Evolutionary conservation across 2,113 vertebrate species (phyloP), one percentile per base, ranked within the genome.

Genomic region (Pteruthius melanotis): DNA sequence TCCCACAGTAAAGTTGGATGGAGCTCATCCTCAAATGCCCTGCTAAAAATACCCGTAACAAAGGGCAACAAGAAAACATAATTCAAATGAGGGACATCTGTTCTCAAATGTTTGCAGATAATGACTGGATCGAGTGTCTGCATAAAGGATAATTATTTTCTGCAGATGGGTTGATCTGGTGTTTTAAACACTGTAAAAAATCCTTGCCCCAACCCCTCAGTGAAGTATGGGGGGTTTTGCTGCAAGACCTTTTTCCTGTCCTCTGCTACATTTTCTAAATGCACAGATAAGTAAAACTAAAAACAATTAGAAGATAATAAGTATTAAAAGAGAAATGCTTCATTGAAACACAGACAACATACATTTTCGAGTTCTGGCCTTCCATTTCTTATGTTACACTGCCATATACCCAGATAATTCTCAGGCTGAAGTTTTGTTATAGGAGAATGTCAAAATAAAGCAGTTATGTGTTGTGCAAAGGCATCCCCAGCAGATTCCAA

Each of bases 41-140:
- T 91, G 84, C 95, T 96, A 96, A 95, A 97, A 97, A 82, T 88
- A 93, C 63, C 69, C 56, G 33, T 91, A 90, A 96, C 96, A 97
- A 97, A 97, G 90, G 69, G 78, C 95, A 96, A 91, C 69, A 94
- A 95, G 95, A 96, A 97, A 96, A 92, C 92, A 91, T 95, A 96
- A 96, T 97, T 97, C 93, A 97, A 95, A 97, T 94, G 91, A 96
- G 88, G 94, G 97, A 96, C 97, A 97, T 96, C 97, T 96, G 97
- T 71, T 96, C 95, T 93, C 75, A 91, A 95, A 95, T 95, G 93
- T 97, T 96, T 96, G 79, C 87, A 93, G 94, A 97, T 94, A 96
- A 96, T 96, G 95, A 89, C 93, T 97, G 95, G 92, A 95, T 93
- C 76, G 63, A 97, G 63, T 94, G 92, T 90, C 90, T 84, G 69